Base-by-base conservation (phyloP, 2,888 invertebrate species). In the Macaria notata region DNA sequence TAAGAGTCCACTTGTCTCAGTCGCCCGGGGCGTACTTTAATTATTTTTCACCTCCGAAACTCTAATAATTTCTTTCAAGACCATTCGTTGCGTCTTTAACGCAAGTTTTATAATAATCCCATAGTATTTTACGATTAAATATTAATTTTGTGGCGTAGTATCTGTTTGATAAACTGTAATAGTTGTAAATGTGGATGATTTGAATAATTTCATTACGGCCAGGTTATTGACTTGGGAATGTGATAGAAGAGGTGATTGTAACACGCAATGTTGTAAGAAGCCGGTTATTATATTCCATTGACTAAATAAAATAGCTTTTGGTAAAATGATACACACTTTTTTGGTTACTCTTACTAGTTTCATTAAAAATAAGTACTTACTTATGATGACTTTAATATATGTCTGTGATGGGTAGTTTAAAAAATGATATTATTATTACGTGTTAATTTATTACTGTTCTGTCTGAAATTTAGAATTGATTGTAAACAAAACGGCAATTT, bases 1-100 rank as follows among this genome's bases (percentile, higher is more conserved):
- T 74, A 66, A 65, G 70, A 67, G 61, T 62, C 8, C 4, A 70
- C 77, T 73, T 70, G 72, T 72, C 72, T 70, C 70, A 75, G 81
- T 76, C 83, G 76, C 84, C 84, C 78, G 83, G 75, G 73, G 85
- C 81, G 84, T 83, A 77, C 81, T 68, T 80, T 78, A 85, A 85
- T 84, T 77, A 80, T 79, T 74, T 36, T 74, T 77, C 67, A 75
- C 67, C 61, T 78, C 70, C 68, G 72, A 69, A 70, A 64, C 62
- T 72, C 61, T 60, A 76, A 76, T 75, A 74, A 76, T 74, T 71
- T 56, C 58, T 66, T 67, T 61, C 54, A 53, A 60, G 65, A 64
- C 48, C 54, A 42, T 54, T 51, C 42, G 63, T 69, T 64, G 63
- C 58, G 63, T 68, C 72, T 69, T 69, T 72, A 72, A 75, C 67